Base-by-base conservation (phyloP, 2,113 vertebrate genomes). In the Dryoscopus gambensis region DNA sequence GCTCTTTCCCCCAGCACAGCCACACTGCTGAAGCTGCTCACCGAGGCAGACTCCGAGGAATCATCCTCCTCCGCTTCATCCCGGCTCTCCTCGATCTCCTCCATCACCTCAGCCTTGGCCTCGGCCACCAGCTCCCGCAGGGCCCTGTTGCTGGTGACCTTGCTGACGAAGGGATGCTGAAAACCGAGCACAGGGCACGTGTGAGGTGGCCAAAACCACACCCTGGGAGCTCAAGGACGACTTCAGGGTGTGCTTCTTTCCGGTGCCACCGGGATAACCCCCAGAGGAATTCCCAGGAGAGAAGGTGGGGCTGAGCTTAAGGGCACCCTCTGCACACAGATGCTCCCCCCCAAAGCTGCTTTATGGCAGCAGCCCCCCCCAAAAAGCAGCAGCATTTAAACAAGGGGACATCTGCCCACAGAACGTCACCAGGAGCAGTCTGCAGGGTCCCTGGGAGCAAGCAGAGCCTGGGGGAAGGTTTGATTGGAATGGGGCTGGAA, bases 91-190 rank as follows among this genome's bases (percentile, higher is more conserved):
- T 98, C 97, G 0, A 98, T 98, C 97, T 98, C 98, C 82, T 98
- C 98, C 97, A 98, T 97, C 84, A 99, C 99, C 94, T 99, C 99
- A 6, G 99, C 99, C 95, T 99, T 99, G 76, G 99, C 99, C 96
- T 99, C 99, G 0, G 99, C 99, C 95, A 99, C 99, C 97, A 99
- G 98, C 95, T 99, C 99, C 18, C 98, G 93, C 90, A 99, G 96
- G 2, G 99, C 99, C 64, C 98, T 98, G 97, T 99, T 99, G 4
- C 95, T 98, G 79, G 96, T 98, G 96, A 99, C 96, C 0, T 97
- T 98, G 76, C 94, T 98, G 92, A 99, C 98, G 1, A 99, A 99
- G 35, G 98, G 98, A 47, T 99, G 99, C 99, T 99, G 94, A 21
- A 79, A 88, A 95, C 23, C 35, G 52, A 96, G 56, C 40, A 75